phyloP scores from a whole-genome alignment of 1,140 invertebrate species.

The Pinna nobilis region DNA sequence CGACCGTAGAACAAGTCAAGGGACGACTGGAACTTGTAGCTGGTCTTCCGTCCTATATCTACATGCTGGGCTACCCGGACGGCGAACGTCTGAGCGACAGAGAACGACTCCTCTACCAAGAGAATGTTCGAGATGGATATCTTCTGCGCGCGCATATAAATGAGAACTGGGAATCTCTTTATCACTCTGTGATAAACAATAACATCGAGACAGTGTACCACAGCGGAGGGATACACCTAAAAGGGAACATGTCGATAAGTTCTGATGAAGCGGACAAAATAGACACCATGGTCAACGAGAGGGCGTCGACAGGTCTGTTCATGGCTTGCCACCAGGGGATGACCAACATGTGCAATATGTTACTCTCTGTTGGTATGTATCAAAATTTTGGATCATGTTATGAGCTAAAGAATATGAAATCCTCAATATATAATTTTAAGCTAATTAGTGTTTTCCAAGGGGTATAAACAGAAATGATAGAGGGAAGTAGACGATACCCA shows the following conservation, averaged over 20 bases:
- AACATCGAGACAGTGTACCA: constrained; percentile 55
- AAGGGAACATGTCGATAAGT: constrained; percentile 44
- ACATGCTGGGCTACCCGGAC: constrained; percentile 51
- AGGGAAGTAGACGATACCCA: no score
- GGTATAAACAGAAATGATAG: no score
- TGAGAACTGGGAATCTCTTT: constrained; percentile 46
- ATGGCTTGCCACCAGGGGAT: constrained; percentile 51
- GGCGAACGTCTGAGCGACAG: constrained; percentile 50
- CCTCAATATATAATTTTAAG: no score
- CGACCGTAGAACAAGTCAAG: constrained; percentile 50
- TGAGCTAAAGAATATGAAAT: no score
- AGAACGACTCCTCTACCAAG: constrained; percentile 48
- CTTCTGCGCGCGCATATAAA: constrained; percentile 37
- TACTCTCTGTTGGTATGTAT: constrained; percentile 58
- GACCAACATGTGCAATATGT: constrained; percentile 52
- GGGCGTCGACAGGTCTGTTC: constrained; percentile 54
- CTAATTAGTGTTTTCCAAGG: no score
- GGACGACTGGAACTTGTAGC: constrained; percentile 55
- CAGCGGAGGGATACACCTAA: constrained; percentile 49
- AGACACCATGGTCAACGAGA: constrained; percentile 48
- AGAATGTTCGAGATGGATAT: constrained; percentile 53
- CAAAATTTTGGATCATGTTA: no score
- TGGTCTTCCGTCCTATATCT: constrained; percentile 59
- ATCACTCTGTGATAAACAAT: constrained; percentile 34
- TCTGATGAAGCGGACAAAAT: constrained; percentile 41